Evolutionary conservation across 2,113 vertebrate genomes (phyloP).

Genomic region (Psittacara wagleri): DNA sequence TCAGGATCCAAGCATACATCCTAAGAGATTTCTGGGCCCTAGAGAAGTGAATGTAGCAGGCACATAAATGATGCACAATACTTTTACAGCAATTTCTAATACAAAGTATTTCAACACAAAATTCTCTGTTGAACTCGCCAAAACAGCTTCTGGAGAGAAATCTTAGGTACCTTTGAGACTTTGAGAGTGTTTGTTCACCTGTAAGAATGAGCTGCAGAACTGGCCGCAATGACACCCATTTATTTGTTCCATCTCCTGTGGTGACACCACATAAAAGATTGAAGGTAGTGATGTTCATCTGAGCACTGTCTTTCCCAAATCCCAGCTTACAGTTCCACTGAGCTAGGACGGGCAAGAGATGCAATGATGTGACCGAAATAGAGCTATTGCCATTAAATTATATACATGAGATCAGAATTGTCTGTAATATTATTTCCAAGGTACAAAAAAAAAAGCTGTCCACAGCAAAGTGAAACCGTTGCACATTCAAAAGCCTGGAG

Average conservation of each 20-base stretch:
- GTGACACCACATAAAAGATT: background rate
- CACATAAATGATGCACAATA: background rate
- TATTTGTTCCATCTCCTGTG: background rate
- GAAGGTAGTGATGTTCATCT: background rate
- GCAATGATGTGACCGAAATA: background rate
- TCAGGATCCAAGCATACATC: rapidly evolving
- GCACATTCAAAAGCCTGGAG: background rate
- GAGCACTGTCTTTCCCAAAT: background rate
- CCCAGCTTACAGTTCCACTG: background rate
- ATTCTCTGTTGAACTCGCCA: background rate
- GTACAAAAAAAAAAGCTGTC: background rate
- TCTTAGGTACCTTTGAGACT: background rate
- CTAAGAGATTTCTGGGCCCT: background rate
- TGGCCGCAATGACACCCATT: rapidly evolving
- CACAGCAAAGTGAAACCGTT: background rate
- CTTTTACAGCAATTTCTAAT: background rate
- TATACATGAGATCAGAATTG: background rate
- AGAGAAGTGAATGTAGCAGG: background rate
- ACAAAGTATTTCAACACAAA: background rate
- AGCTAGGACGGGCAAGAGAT: background rate
- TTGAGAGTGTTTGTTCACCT: background rate
- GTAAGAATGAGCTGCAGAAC: background rate
- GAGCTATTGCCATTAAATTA: background rate
- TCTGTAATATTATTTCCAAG: background rate
- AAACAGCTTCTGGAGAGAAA: background rate